Evolutionary conservation across 1,140 invertebrate species (phyloP).

Genomic region (Carcinoscorpius rotundicauda): DNA sequence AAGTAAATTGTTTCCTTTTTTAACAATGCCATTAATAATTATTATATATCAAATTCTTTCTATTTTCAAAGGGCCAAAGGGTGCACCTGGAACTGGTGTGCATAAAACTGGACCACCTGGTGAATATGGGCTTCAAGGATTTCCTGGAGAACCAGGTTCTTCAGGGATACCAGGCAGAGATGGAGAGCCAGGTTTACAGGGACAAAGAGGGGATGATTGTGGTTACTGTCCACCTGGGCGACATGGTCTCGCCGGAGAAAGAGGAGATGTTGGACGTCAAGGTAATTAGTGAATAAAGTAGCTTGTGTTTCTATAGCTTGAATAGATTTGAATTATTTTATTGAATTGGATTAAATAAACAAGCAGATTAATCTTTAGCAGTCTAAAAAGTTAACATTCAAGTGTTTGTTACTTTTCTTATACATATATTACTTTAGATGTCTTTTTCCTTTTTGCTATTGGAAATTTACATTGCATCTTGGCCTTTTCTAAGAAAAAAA

Average conservation of each 20-base stretch:
- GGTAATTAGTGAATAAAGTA: slow-evolving; percentile 9
- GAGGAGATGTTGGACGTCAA: slow-evolving; percentile 20
- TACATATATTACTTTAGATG: too few relatives aligned
- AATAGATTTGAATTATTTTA: too few relatives aligned
- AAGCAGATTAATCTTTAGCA: slow-evolving; percentile 5
- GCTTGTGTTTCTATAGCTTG: too few relatives aligned
- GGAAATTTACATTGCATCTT: too few relatives aligned
- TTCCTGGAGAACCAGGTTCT: slow-evolving; percentile 24
- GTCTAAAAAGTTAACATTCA: neutral
- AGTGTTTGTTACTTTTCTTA: too few relatives aligned
- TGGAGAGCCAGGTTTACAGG: slow-evolving; percentile 25
- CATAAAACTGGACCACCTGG: slow-evolving; percentile 22
- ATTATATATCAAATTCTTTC: too few relatives aligned
- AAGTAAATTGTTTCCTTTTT: too few relatives aligned
- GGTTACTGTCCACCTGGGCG: slow-evolving; percentile 39
- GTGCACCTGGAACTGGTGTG: slow-evolving; percentile 20
- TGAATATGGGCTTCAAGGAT: slow-evolving; percentile 21
- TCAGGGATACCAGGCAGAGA: slow-evolving; percentile 23
- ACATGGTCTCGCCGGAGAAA: slow-evolving; percentile 40
- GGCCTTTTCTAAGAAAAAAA: too few relatives aligned
- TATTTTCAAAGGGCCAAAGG: slow-evolving; percentile 1
- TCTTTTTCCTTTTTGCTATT: too few relatives aligned
- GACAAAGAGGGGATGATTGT: slow-evolving; percentile 25
- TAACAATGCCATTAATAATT: too few relatives aligned
- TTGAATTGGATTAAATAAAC: too few relatives aligned